phyloP scores from a whole-genome alignment of 1,140 invertebrate genomes.

The Papilio aristodemus region DNA sequence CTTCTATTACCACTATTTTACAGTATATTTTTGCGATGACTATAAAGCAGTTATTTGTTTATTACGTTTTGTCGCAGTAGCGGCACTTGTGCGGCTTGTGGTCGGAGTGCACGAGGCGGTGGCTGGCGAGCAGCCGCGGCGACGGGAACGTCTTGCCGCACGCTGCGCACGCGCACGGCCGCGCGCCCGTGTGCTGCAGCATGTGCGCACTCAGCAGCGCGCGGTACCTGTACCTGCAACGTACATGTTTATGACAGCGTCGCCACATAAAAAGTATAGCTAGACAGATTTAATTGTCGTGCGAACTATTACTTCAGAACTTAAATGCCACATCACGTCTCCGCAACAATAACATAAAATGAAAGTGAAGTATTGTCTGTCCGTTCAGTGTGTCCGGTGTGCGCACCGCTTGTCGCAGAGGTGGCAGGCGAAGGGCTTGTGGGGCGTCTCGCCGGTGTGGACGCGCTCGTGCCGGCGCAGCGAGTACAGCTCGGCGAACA shows the following conservation, averaged over 20 bases:
- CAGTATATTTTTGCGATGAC: no score
- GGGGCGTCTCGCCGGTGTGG: conserved; percentile 60
- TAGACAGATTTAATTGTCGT: no score
- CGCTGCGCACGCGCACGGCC: conserved; percentile 85
- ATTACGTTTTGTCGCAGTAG: conserved; percentile 82
- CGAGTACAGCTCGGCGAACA: conserved; percentile 64
- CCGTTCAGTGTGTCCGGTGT: neutral
- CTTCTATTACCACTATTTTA: no score
- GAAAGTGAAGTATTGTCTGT: no score
- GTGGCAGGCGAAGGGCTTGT: conserved; percentile 57
- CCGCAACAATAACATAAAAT: no score
- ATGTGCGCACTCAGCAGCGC: conserved; percentile 78
- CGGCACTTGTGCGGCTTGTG: conserved; percentile 76
- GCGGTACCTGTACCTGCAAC: conserved; percentile 46
- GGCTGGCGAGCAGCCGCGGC: conserved; percentile 57
- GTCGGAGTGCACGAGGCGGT: conserved; percentile 55
- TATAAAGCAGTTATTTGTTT: no score
- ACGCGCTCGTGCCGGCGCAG: conserved; percentile 61
- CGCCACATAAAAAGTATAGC: no score
- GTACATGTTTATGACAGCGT: no score
- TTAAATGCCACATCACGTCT: no score
- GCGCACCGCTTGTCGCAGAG: conserved; percentile 62
- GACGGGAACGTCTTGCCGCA: conserved; percentile 83
- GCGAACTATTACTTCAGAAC: no score
- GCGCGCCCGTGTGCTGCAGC: conserved; percentile 80